Evolutionary conservation across 2,113 vertebrate genomes (phyloP), one percentile per base, ranked within the genome.

Genomic region (Eulacestoma nigropectus): DNA sequence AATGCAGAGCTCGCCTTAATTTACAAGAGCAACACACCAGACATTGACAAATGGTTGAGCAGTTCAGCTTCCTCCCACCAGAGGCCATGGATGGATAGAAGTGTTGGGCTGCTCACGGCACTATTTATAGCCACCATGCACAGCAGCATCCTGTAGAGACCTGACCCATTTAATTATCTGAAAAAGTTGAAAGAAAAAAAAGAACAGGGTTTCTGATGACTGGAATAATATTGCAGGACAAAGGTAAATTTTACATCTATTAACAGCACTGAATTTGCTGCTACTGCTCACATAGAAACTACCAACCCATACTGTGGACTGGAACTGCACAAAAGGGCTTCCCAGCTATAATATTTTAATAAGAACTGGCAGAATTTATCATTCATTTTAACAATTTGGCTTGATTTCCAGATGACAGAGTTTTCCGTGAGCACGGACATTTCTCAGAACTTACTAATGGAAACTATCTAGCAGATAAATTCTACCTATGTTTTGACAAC

Each of bases 101-200:
- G 64, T 82, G 83, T 27, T 50, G 72, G 44, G 63, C 64, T 75
- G 85, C 84, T 62, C 67, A 4, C 78, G 77, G 85, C 78, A 94
- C 19, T 93, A 95, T 94, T 95, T 90, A 94, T 70, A 95, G 69
- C 33, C 29, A 33, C 27, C 26, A 42, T 9, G 33, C 70, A 95
- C 70, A 95, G 85, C 50, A 80, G 80, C 68, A 83, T 70, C 89
- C 85, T 85, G 46, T 50, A 81, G 91, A 79, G 91, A 95, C 70
- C 72, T 95, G 91, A 92, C 89, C 90, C 65, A 95, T 72, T 93
- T 96, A 78, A 91, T 94, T 82, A 84, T 44, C 42, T 64, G 57
- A 80, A 92, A 74, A 94, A 89, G 52, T 62, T 79, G 23, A 46
- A 92, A 57, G 19, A 6, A 46, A 69, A 23, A 3, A 55, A 39